Conservation (phyloP, 1,140 invertebrate genomes). For the Caenorhabditis elegans region WBcel235 BX284604.4:10372501-10373000, state of each 20-base stretch:
- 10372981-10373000: not conserved
- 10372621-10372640: too few species aligned
- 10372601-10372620: not conserved
- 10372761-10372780: not conserved
- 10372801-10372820: not conserved
- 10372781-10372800: not conserved
- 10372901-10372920: slow-evolving; percentile 1
- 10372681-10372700: slow-evolving; percentile 5
- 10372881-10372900: slow-evolving; percentile 3
- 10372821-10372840: not conserved
- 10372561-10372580: not conserved
- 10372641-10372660: too few species aligned
- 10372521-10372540: not conserved
- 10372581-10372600: not conserved
- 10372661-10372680: slow-evolving; percentile 29
- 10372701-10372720: not conserved
- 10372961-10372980: slow-evolving; percentile 10
- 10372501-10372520: slow-evolving; percentile 15
- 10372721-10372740: not conserved
- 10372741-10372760: slow-evolving; percentile 12
- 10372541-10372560: not conserved
- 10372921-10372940: not conserved
- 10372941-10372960: slow-evolving; percentile 17
- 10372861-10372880: not conserved
- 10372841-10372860: not conserved